A percentile compares a stretch with the other conserved stretches of the same genome.
phyloP scores from a whole-genome alignment of 2,113 vertebrate genomes.

The Gnathonemus echidnorhynchus region DNA sequence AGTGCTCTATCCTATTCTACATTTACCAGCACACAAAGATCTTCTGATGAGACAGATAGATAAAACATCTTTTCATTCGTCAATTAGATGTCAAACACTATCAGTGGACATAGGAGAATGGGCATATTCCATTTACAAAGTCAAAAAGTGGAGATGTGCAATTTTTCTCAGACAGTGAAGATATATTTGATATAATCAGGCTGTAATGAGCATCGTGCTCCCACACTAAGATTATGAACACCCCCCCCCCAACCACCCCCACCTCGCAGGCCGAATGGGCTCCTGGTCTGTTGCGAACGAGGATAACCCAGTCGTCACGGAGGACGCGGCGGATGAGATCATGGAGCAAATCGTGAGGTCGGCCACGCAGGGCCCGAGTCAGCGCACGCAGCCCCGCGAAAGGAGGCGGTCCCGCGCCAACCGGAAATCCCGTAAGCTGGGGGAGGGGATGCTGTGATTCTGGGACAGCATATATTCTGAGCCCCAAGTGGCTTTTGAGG shows the following conservation, averaged over 20 bases:
- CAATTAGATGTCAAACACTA: neutral
- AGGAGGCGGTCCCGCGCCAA: constrained; percentile 87
- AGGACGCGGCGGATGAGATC: constrained; percentile 90
- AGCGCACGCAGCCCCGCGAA: constrained; percentile 79
- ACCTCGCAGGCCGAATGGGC: constrained; percentile 64
- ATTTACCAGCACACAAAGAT: neutral
- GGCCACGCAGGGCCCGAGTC: constrained; percentile 88
- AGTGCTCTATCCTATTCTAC: neutral
- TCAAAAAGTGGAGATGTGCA: neutral
- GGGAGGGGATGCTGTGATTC: neutral
- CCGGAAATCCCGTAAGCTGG: constrained; percentile 83
- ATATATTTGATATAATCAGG: neutral
- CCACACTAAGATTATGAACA: neutral
- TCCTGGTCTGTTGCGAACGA: constrained; percentile 72
- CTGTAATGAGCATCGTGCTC: neutral
- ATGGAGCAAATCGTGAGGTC: constrained; percentile 97
- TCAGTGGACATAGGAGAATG: neutral
- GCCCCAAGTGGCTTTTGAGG: neutral
- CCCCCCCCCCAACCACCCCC: constrained; percentile 10
- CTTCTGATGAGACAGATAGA: neutral
- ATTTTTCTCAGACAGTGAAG: neutral
- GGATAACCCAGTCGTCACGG: constrained; percentile 72
- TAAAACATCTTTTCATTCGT: neutral
- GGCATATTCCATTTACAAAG: neutral
- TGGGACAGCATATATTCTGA: neutral